Evolutionary conservation across 1,140 invertebrate species (phyloP).

Genomic region (Cotesia typhae): DNA sequence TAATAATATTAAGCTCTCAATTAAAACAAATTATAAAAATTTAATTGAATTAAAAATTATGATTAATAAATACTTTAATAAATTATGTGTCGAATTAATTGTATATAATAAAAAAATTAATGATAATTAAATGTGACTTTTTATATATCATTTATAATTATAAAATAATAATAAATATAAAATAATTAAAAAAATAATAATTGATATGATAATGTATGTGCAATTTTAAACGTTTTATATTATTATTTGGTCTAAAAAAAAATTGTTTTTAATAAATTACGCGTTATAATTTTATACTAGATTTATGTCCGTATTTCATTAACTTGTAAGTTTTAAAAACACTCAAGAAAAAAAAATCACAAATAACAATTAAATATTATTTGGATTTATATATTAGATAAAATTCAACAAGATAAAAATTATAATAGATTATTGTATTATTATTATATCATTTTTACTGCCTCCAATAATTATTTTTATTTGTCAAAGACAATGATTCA

Average conservation of each 20-base stretch:
- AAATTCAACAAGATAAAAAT: conserved; percentile 47
- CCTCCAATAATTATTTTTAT: conserved; percentile 49
- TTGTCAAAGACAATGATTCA: conserved; percentile 30
- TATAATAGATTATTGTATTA: conserved; percentile 44
- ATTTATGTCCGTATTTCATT: conserved; percentile 30
- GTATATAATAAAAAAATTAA: conserved; percentile 5
- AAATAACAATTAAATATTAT: conserved; percentile 52
- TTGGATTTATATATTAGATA: background rate
- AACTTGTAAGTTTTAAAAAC: conserved; percentile 61
- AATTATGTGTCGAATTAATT: conserved; percentile 14
- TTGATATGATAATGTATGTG: background rate
- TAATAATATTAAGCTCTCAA: background rate
- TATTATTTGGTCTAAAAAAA: background rate
- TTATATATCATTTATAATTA: conserved; percentile 1
- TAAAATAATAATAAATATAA: conserved; percentile 1
- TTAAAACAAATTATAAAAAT: background rate
- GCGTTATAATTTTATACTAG: background rate
- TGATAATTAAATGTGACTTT: too few species aligned
- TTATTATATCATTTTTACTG: conserved; percentile 50
- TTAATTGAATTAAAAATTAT: conserved; percentile 8
- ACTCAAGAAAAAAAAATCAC: conserved; percentile 54
- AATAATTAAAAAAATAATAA: background rate
- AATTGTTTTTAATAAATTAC: background rate
- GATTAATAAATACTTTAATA: conserved; percentile 3
- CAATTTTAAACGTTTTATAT: background rate